These are phyloP conservation scores for Thaleichthys pacificus DNA, from an alignment of 2,797 vertebrate species.

Conservation along the genomic window DNA sequence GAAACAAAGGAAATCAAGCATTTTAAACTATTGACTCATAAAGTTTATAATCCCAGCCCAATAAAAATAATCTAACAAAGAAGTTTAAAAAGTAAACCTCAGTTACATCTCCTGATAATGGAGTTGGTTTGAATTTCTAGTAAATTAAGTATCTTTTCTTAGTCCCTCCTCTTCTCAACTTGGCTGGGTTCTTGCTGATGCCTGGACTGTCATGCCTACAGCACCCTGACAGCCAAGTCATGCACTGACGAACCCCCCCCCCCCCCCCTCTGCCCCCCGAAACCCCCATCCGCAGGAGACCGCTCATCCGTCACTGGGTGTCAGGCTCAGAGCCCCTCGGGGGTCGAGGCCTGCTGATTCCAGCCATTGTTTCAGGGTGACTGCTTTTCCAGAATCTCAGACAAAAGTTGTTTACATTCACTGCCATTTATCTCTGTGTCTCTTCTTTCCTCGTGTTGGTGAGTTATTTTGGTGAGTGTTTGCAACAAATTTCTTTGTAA, in stretches of 20 bases:
- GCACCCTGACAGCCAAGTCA: not conserved
- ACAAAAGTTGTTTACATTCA: constrained; percentile 66
- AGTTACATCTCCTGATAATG: not conserved
- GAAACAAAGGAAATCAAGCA: not conserved
- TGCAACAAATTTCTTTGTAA: not conserved
- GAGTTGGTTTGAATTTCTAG: constrained; percentile 30
- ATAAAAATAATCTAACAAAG: not conserved
- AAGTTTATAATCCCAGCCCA: too few relatives aligned
- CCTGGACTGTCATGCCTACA: not conserved
- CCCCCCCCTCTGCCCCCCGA: not conserved
- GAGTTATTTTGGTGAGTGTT: not conserved
- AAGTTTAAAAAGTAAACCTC: not conserved
- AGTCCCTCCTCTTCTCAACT: not conserved
- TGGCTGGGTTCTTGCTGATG: not conserved
- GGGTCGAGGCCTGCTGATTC: constrained; percentile 76
- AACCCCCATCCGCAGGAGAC: not conserved
- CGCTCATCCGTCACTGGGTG: constrained; percentile 63
- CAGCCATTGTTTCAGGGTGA: constrained; percentile 80
- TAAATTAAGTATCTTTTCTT: constrained; percentile 2
- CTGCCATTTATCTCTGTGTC: constrained; percentile 54
- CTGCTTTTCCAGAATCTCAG: constrained; percentile 68
- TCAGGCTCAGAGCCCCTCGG: constrained; percentile 54
- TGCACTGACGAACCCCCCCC: not conserved
- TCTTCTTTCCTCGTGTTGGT: constrained; percentile 1
- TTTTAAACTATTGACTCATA: not conserved